Conservation (phyloP, 2,113 vertebrate genomes). For the Cyanoramphus novaezelandiae region DNA sequence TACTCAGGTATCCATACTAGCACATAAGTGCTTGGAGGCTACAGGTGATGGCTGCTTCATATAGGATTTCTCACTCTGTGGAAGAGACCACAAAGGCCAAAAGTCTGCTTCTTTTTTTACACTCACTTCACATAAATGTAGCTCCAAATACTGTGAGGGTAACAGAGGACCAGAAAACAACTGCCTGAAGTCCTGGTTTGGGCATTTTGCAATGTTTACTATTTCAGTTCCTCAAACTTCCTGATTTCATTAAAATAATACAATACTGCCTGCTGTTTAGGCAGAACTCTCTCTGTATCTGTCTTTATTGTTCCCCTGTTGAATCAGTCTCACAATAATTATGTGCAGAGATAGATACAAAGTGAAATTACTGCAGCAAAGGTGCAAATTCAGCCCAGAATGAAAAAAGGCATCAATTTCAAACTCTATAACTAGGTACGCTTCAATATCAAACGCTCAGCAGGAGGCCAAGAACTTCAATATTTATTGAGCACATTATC, state of each 20-base stretch:
- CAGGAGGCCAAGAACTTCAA: slow-evolving; percentile 54
- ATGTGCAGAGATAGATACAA: slow-evolving; percentile 18
- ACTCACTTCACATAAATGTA: neutral
- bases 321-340: slow-evolving; percentile 41
- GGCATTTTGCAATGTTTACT: neutral
- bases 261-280: slow-evolving; percentile 16
- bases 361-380: slow-evolving; percentile 42
- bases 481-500: slow-evolving; percentile 57
- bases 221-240: neutral
- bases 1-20: neutral
- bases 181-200: neutral
- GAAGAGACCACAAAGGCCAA: neutral
- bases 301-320: slow-evolving; percentile 2
- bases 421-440: slow-evolving; percentile 19
- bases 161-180: neutral
- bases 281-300: neutral
- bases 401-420: slow-evolving; percentile 51
- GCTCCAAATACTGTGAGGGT: neutral
- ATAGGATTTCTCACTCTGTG: neutral
- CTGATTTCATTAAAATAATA: slow-evolving; percentile 12
- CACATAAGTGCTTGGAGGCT: neutral
- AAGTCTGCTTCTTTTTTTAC: neutral
- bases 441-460: slow-evolving; percentile 49
- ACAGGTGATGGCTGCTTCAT: neutral
- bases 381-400: slow-evolving; percentile 49